phyloP scores from a whole-genome alignment of 1,140 invertebrate genomes.

The Samia ricini region DNA sequence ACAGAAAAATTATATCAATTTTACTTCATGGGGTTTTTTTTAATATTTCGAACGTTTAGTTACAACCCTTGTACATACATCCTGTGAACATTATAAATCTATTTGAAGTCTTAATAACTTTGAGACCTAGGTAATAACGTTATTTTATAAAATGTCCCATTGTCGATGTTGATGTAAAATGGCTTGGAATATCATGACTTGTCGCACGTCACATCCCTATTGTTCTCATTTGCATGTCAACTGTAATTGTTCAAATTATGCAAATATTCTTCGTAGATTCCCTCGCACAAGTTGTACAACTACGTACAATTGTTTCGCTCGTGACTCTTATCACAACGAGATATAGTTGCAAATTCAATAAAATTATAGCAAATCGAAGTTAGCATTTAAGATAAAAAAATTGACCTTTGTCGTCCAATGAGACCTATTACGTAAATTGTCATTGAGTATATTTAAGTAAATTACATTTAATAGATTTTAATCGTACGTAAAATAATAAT shows the following conservation, averaged over 20 bases:
- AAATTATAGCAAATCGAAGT: neutral
- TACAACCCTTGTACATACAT: too few species aligned
- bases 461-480: constrained; percentile 9
- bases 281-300: neutral
- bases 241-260: constrained; percentile 33
- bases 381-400: neutral
- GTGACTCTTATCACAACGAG: neutral
- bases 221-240: constrained; percentile 30
- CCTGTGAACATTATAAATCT: too few species aligned
- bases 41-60: too few species aligned
- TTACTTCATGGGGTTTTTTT: too few species aligned
- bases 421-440: constrained; percentile 9
- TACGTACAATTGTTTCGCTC: neutral
- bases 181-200: constrained; percentile 13
- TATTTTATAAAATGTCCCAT: neutral
- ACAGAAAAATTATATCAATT: too few species aligned
- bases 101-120: too few species aligned
- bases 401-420: constrained; percentile 14
- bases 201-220: constrained; percentile 14
- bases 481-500: constrained; percentile 3
- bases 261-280: constrained; percentile 13
- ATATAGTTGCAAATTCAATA: neutral
- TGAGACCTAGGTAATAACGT: too few species aligned
- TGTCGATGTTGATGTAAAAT: neutral
- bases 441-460: constrained; percentile 3